These are phyloP conservation scores for Hippoglossus stenolepis DNA, from an alignment of 2,113 vertebrate species.

Conservation along the genomic window DNA sequence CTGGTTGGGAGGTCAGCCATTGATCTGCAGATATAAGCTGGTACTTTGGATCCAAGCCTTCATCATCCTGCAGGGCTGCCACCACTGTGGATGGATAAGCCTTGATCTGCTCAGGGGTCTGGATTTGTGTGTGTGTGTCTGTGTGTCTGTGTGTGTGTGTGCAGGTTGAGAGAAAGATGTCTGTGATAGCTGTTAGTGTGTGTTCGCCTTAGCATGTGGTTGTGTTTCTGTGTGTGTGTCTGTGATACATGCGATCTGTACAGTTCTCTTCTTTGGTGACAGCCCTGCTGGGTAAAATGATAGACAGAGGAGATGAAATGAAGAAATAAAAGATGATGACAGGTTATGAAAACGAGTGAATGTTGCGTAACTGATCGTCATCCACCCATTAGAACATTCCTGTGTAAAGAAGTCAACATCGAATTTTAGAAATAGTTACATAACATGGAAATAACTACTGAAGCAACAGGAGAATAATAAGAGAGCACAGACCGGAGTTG, in stretches of 20 bases:
- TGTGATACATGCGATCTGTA: conserved; percentile 21
- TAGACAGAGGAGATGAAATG: neutral
- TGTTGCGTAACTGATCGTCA: too few relatives aligned
- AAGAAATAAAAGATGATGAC: neutral
- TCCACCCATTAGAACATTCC: too few relatives aligned
- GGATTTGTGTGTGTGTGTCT: conserved; percentile 26
- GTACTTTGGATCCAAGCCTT: conserved; percentile 74
- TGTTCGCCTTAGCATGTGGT: neutral
- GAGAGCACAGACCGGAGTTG: neutral
- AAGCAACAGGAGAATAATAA: neutral
- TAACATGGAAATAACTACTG: neutral
- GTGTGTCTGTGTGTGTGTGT: conserved; percentile 11
- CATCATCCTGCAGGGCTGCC: conserved; percentile 66
- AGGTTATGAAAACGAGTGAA: neutral
- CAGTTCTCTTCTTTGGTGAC: neutral
- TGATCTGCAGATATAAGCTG: conserved; percentile 79
- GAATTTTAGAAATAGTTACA: neutral
- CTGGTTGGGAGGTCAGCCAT: conserved; percentile 73
- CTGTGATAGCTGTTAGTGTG: conserved; percentile 8
- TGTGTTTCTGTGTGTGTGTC: neutral
- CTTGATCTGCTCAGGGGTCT: conserved; percentile 74
- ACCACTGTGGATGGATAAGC: conserved; percentile 73
- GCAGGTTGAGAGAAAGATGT: conserved; percentile 19
- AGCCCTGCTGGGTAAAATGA: neutral
- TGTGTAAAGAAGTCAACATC: neutral